Evolutionary conservation across 2,888 invertebrate genomes (phyloP), one percentile per base, ranked within the genome.

Genomic region (Boloria euphrosyne): DNA sequence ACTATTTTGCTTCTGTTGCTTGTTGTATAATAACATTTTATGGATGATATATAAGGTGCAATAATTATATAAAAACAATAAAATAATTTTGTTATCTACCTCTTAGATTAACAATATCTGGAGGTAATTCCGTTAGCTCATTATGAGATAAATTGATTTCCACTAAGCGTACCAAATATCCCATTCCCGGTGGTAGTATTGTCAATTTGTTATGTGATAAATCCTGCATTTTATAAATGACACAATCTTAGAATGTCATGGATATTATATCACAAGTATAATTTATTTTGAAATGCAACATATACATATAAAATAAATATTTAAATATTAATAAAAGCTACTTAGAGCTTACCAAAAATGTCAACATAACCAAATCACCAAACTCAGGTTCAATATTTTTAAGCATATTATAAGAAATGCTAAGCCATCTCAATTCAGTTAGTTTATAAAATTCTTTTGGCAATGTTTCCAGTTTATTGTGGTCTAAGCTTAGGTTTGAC

Each of bases 51-150:
- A 38, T 38, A 10, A 38, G 31, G 18, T 43, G 46, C 13, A 46
- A 52, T 53, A 27, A 16, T 59, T 2, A 43, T 63, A 16, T 49
- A 31, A 14, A n/a, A 31, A 10, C 10, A 10, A 7, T 38, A 38
- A 22, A 38, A 38, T 38, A 38, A 38, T 38, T 38, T 38, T 38
- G 31, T 38, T 38, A 31, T 61, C 85, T 93, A 97, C 97, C 96
- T 94, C 96, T 93, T 85, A 97, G 93, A 84, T 95, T 96, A 73
- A 95, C 96, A 81, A 97, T 94, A 86, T 97, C 97, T 67, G 95
- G 94, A 49, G 97, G 97, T 76, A 97, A 85, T 81, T 95, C 95
- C 78, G 89, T 92, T 73, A 97, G 90, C 83, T 94, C 93, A 86
- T 97, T 97, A 87, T 96, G 93, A 73, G 96, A 95, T 68, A 96